Evolutionary conservation across 1,140 invertebrate species (phyloP), one percentile per base, ranked within the genome.

Genomic region (Dendrolimus punctatus): DNA sequence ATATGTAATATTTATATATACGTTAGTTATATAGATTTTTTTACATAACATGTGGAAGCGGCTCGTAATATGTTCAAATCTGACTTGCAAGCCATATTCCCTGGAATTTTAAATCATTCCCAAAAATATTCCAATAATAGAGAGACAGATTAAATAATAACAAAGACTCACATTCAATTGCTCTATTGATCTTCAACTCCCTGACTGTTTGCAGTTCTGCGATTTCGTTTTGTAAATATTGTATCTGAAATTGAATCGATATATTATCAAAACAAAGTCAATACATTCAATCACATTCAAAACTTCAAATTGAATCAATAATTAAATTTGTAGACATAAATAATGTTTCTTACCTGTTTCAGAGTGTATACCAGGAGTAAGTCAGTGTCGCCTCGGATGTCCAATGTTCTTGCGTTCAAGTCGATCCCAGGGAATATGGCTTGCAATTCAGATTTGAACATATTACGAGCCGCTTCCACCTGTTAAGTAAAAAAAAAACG

Each of bases 371-470:
- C 91, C 74, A 80, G 71, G 6, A 95, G 92, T 6, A 94, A 69
- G 68, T 94, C 93, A 41, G 93, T 89, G 45, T 93, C 90, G 3
- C 91, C 90, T 40, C 90, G 89, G 6, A 94, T 61, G 8, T 90
- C 88, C n/a, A 94, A 66, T 47, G 91, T 89, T 58, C 92, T 90
- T 0, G 93, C 89, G 2, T 87, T 66, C 23, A 94, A 84, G 66
- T 93, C 91, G 0, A 94, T 79, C 40, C 89, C 90, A 0, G 93
- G 93, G 71, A 94, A 94, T 6, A 95, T 72, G 49, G 90, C 90
- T 72, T 93, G 89, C 41, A 95, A 80, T 78, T 95, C 93, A 8
- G 93, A 90, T 51, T 92, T 88, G 58, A 94, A 95, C 62, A 91
- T 88, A 55, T 90, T 89, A 2, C 93, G 87, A 4, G 93, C 92